Evolutionary conservation across 2,888 invertebrate genomes (phyloP).

Genomic region (Itoplectis maculator): DNA sequence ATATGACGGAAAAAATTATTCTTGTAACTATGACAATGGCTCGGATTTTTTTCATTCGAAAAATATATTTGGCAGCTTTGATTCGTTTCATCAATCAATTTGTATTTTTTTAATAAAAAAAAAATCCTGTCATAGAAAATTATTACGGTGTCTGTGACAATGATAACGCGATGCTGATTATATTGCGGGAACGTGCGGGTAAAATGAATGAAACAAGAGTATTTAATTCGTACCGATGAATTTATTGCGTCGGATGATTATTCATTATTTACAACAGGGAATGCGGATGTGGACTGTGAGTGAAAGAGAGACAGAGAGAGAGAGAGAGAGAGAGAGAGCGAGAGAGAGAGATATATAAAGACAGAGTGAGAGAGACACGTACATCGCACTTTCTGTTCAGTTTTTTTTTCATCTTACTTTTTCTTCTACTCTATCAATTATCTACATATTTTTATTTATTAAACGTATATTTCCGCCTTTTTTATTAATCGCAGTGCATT

Average conservation of each 20-base stretch:
- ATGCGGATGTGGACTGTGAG: slow-evolving; percentile 37
- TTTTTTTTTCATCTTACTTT: slow-evolving; percentile 75
- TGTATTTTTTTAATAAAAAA: too few species aligned
- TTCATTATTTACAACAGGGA: slow-evolving; percentile 78
- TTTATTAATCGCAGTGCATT: slow-evolving; percentile 69
- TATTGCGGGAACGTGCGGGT: neutral
- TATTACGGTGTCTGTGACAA: too few species aligned
- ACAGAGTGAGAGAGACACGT: slow-evolving; percentile 75
- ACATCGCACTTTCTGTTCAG: slow-evolving; percentile 77
- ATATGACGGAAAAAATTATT: too few species aligned
- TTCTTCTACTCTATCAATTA: slow-evolving; percentile 77
- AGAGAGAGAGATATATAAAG: slow-evolving; percentile 74
- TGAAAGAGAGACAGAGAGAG: slow-evolving; percentile 36
- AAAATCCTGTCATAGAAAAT: too few species aligned
- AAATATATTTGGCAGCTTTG: too few species aligned
- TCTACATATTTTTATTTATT: slow-evolving; percentile 81
- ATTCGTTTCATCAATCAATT: too few species aligned
- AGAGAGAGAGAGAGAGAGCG: slow-evolving; percentile 71
- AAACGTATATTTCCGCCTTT: slow-evolving; percentile 66
- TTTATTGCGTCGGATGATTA: slow-evolving; percentile 83
- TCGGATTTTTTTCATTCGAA: too few species aligned
- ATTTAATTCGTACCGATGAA: slow-evolving; percentile 74
- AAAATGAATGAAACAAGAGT: slow-evolving; percentile 26
- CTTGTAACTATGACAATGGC: too few species aligned
- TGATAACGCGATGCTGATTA: too few species aligned